Conservation (phyloP, 2,888 invertebrate genomes). For the Hedychridium roseum region DNA sequence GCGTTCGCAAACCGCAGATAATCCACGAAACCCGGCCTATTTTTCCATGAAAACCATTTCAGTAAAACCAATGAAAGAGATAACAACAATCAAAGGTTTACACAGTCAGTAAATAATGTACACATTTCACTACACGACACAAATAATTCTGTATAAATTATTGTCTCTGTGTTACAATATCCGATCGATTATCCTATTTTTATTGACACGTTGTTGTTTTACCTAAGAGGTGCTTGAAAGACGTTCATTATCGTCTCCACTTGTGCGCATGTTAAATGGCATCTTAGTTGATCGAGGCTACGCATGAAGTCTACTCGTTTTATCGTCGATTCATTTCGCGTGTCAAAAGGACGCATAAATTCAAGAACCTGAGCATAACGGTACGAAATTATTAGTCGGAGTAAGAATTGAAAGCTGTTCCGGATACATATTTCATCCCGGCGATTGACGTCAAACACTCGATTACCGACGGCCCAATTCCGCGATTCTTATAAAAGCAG, state of each 20-base stretch:
- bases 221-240: constrained; percentile 61
- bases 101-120: neutral
- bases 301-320: constrained; percentile 75
- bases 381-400: neutral
- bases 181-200: no score
- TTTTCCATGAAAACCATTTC: neutral
- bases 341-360: constrained; percentile 75
- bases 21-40: constrained; percentile 44
- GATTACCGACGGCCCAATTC: no score
- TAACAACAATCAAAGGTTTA: neutral
- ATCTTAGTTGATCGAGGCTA: constrained; percentile 72
- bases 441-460: no score
- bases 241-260: constrained; percentile 76
- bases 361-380: constrained; percentile 66
- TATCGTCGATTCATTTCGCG: constrained; percentile 71
- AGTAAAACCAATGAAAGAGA: neutral
- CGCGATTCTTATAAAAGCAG: no score
- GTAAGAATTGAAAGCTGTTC: no score
- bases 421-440: no score
- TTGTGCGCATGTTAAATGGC: constrained; percentile 73
- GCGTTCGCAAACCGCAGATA: constrained; percentile 75
- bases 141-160: neutral
- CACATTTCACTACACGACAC: neutral
- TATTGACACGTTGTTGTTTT: no score
- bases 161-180: constrained; percentile 1